Base-by-base conservation (phyloP, 2,113 vertebrate species). In the Rhegmatorhina hoffmannsi region DNA sequence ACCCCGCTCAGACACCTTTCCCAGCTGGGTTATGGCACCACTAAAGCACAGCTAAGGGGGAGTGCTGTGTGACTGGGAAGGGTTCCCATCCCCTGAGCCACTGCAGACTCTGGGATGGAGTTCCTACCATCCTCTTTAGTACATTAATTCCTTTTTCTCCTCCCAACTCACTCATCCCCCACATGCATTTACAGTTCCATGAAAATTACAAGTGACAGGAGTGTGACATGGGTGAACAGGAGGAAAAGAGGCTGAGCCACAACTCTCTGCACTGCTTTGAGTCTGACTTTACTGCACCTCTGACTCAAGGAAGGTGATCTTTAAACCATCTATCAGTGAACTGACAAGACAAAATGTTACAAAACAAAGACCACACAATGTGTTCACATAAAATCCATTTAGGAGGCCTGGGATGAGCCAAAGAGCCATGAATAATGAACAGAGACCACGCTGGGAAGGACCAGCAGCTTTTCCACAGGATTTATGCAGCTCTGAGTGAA, bases 141-240 rank as follows among this genome's bases (percentile, higher is more conserved):
- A 43, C 36, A 11, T 63, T 36, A 11, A 59, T 62, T 29, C 31
- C 7, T 29, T 66, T 26, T 20, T 31, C 60, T 69, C 40, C 80
- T 84, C 70, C 60, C 62, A 63, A 2, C 74, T 87, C 68, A 2
- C 58, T 47, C 83, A 6, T 16, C 69, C 69, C 64, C 70, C 28
- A n/a, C 29, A 6, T 0, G 4, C n/a, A 34, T 34, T 82, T 24
- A 38, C 49, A 34, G 62, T 2, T 15, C 50, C 70, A 26, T 1
- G 16, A 84, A 33, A 11, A 26, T 31, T 3, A 11, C 3, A 26
- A 55, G 44, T n/a, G 36, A 21, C 2, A n/a, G 0, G n/a, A 60
- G 87, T 46, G 58, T n/a, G 70, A 26, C 58, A 18, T 15, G 43
- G 25, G 11, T 34, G 15, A 36, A 40, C 12, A 47, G 55, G 36